phyloP scores from a whole-genome alignment of 2,797 vertebrate species.

The Buceros bicornis region DNA sequence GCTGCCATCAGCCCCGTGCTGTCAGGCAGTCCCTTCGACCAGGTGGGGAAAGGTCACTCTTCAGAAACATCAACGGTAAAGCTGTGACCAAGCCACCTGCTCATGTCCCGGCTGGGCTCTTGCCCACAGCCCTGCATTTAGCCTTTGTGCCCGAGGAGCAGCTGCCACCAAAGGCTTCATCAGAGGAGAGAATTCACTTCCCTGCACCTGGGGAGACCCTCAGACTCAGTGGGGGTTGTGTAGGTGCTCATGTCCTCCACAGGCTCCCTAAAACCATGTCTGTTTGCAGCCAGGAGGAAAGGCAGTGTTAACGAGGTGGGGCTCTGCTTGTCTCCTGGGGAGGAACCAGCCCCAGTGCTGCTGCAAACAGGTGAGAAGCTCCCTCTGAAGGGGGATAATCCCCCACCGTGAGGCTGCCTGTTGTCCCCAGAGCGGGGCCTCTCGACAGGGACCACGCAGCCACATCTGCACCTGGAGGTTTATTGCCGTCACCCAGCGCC shows the following conservation, averaged over 20 bases:
- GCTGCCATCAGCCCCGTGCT: slow-evolving; percentile 66
- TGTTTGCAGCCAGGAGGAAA: neutral
- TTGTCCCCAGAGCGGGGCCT: too few species aligned
- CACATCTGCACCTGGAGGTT: neutral
- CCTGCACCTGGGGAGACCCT: neutral
- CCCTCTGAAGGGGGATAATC: too few species aligned
- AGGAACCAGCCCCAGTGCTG: neutral
- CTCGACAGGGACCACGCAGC: neutral
- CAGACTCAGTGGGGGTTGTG: rapidly evolving
- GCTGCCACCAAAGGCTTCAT: neutral
- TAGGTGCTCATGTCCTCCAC: neutral
- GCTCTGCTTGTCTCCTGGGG: neutral
- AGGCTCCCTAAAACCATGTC: neutral
- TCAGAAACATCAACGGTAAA: neutral
- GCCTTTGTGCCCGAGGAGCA: neutral
- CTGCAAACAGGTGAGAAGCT: too few species aligned
- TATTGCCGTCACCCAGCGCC: rapidly evolving
- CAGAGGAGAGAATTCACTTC: neutral
- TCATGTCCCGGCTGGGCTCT: neutral
- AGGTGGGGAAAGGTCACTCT: slow-evolving; percentile 50
- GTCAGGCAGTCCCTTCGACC: slow-evolving; percentile 33
- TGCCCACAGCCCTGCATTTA: neutral
- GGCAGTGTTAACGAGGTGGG: neutral
- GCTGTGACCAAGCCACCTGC: neutral
- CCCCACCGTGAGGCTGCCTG: neutral